A percentile compares a stretch with the other conserved stretches of the same genome.
These are phyloP conservation scores for Formica aserva DNA, from an alignment of 2,888 invertebrate species.

Conservation along the genomic window DNA sequence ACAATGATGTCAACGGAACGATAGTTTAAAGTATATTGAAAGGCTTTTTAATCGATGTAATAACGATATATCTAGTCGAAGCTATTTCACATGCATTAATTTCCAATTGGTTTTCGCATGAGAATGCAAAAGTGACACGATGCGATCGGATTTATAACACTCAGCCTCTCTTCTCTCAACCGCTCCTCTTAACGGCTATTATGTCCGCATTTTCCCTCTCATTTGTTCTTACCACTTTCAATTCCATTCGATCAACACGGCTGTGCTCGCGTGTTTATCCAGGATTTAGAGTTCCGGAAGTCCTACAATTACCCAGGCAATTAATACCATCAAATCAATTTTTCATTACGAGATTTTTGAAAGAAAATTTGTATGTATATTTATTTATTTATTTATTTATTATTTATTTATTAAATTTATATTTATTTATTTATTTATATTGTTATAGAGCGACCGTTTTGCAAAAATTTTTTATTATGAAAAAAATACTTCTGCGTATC, in stretches of 20 bases:
- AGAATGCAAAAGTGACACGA: background rate
- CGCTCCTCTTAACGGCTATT: constrained; percentile 22
- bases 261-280: background rate
- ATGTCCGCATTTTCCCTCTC: background rate
- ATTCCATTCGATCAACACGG: background rate
- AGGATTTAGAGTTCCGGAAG: background rate
- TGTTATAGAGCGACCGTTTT: background rate
- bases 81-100: constrained; percentile 8
- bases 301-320: background rate
- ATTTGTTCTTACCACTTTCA: constrained; percentile 5
- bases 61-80: constrained; percentile 4
- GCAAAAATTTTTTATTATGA: background rate
- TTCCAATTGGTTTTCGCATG: constrained; percentile 14
- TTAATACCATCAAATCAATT: background rate
- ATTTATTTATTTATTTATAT: background rate
- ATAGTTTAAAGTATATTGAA: background rate
- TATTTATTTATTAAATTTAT: too few species aligned
- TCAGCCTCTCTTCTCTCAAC: constrained; percentile 26
- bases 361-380: background rate
- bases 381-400: background rate
- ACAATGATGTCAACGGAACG: background rate
- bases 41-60: background rate
- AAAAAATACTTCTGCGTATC: too few species aligned
- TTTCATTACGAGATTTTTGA: background rate
- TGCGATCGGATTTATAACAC: constrained; percentile 16